Conservation (phyloP, 1,140 invertebrate genomes). For the Trachymyrmex septentrionalis region DNA sequence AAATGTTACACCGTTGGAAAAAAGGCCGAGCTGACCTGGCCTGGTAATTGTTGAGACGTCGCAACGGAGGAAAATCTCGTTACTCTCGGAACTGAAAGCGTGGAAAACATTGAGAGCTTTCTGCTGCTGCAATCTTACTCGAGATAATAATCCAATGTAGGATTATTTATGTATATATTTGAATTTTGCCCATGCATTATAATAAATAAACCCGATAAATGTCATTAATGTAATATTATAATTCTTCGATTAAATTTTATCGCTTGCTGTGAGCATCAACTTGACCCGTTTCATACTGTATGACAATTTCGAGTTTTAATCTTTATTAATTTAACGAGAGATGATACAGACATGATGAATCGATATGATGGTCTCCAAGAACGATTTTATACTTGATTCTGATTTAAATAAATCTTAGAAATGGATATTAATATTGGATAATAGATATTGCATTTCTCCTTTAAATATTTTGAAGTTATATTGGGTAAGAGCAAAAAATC, state of each 20-base stretch:
- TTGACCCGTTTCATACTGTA: neutral
- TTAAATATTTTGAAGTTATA: too few species aligned
- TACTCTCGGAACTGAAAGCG: slow-evolving; percentile 28
- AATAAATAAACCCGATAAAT: neutral
- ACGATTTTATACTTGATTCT: neutral
- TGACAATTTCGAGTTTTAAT: slow-evolving; percentile 2
- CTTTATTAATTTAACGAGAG: neutral
- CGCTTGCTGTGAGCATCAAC: neutral
- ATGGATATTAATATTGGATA: neutral
- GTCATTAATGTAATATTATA: neutral
- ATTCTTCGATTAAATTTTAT: slow-evolving; percentile 36
- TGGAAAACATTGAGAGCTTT: slow-evolving; percentile 5
- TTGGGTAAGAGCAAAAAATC: too few species aligned
- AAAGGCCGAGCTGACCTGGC: slow-evolving; percentile 32
- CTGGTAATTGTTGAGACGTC: slow-evolving; percentile 50
- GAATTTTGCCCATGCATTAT: neutral
- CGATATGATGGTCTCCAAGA: neutral
- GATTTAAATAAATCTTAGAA: neutral
- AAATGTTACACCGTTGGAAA: slow-evolving; percentile 31
- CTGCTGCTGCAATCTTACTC: slow-evolving; percentile 17
- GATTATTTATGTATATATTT: slow-evolving; percentile 11
- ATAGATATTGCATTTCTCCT: too few species aligned
- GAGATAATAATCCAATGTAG: slow-evolving; percentile 7
- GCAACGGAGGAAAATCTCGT: slow-evolving; percentile 29
- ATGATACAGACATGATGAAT: neutral